These are phyloP conservation scores for Cairina moschata DNA, from an alignment of 2,113 vertebrate species.

Conservation along the genomic window DNA sequence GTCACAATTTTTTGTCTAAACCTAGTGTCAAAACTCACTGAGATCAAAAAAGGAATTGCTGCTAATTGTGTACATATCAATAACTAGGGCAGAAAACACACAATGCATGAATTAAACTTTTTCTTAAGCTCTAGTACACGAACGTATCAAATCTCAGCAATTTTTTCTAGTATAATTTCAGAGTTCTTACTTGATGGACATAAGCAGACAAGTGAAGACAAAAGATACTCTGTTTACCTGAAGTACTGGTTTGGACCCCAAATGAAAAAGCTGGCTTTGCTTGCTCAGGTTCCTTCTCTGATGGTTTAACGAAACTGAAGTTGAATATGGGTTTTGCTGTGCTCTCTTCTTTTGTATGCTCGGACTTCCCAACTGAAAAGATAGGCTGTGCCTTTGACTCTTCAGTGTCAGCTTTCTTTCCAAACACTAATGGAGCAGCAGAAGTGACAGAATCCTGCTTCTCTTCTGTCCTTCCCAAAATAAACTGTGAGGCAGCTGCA, in stretches of 20 bases:
- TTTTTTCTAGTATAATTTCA: background rate
- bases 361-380: slow-evolving; percentile 86
- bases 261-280: slow-evolving; percentile 84
- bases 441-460: slow-evolving; percentile 81
- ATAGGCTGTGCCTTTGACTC: slow-evolving; percentile 77
- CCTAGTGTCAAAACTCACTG: background rate
- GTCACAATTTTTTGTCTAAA: background rate
- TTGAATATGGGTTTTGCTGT: slow-evolving; percentile 74
- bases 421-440: slow-evolving; percentile 78
- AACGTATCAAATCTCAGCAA: background rate
- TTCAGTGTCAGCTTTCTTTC: slow-evolving; percentile 82
- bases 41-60: background rate
- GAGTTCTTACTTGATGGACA: background rate
- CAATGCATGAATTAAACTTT: background rate
- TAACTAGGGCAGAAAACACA: background rate
- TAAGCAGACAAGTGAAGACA: background rate
- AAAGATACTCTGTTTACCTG: slow-evolving; percentile 37
- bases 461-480: slow-evolving; percentile 87
- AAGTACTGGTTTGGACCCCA: slow-evolving; percentile 76
- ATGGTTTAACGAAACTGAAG: slow-evolving; percentile 83
- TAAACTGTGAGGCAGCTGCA: slow-evolving; percentile 73
- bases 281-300: slow-evolving; percentile 83
- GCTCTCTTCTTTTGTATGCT: slow-evolving; percentile 84
- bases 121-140: background rate
- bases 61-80: background rate